These are phyloP conservation scores for Yasuhikotakia modesta DNA, from an alignment of 2,797 vertebrate species.

Conservation along the genomic window DNA sequence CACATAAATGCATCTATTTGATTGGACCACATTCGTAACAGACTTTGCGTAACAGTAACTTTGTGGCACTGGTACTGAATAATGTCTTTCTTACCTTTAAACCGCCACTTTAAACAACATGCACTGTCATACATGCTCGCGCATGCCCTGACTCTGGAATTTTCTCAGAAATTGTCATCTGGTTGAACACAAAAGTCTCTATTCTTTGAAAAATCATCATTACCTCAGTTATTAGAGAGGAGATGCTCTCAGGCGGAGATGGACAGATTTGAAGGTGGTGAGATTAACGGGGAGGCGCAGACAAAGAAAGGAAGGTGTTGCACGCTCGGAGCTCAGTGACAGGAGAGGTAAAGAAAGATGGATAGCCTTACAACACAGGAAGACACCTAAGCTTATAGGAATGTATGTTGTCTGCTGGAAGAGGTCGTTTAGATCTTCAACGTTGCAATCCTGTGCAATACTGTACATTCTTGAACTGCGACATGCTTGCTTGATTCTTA, in stretches of 20 bases:
- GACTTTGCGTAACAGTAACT: too few relatives aligned
- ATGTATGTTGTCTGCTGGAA: slow-evolving; percentile 11
- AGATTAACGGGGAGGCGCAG: slow-evolving; percentile 18
- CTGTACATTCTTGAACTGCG: background rate
- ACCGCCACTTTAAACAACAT: background rate
- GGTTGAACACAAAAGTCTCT: slow-evolving; percentile 10
- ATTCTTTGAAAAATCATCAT: slow-evolving; percentile 39
- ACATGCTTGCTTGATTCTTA: background rate
- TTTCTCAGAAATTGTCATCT: slow-evolving; percentile 1
- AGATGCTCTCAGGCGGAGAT: slow-evolving; percentile 16
- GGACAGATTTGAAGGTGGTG: slow-evolving; percentile 23
- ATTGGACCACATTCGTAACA: background rate
- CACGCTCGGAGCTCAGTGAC: slow-evolving; percentile 1
- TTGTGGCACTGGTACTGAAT: background rate
- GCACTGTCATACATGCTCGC: slow-evolving; percentile 2
- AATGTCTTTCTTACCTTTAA: background rate
- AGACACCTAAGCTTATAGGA: slow-evolving; percentile 25
- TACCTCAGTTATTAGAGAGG: slow-evolving; percentile 35
- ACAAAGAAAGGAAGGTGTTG: slow-evolving; percentile 31
- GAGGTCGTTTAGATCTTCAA: background rate
- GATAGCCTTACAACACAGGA: slow-evolving; percentile 10
- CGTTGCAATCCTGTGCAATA: slow-evolving; percentile 7
- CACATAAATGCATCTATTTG: background rate
- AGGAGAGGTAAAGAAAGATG: background rate
- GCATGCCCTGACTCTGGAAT: slow-evolving; percentile 12